Conservation (phyloP, 2,888 invertebrate genomes). For the Drosophila prolongata region DNA sequence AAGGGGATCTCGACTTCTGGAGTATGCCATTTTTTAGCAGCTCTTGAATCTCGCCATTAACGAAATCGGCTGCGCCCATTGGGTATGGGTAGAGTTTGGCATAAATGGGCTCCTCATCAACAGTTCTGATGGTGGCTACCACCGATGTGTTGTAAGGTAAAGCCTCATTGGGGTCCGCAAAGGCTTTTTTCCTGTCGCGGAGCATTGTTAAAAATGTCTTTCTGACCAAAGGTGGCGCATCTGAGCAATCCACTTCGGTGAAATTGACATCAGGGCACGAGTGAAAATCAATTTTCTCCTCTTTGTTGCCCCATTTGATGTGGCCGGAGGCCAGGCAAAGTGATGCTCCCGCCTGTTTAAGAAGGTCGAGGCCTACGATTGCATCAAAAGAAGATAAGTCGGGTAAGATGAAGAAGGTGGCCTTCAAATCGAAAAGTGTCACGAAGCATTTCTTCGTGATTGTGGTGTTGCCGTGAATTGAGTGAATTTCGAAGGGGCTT, state of each 20-base stretch:
- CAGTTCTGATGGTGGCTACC: not conserved
- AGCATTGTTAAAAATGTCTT: not conserved
- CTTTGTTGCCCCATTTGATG: not conserved
- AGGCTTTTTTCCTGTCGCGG: not conserved
- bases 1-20: no score
- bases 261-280: not conserved
- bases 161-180: not conserved
- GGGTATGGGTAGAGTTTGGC: not conserved
- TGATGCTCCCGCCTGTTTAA: not conserved
- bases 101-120: not conserved
- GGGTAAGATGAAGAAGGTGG: no score
- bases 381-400: no score
- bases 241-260: not conserved
- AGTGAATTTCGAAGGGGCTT: no score
- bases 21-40: no score
- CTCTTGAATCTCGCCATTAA: no score
- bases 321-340: not conserved
- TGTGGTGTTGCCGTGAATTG: no score
- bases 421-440: no score
- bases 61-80: no score
- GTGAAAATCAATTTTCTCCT: not conserved
- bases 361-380: not conserved
- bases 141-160: not conserved
- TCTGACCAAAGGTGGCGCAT: not conserved
- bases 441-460: no score